Evolutionary conservation across 2,888 invertebrate genomes (phyloP).

Genomic region (Atethmia centrago): DNA sequence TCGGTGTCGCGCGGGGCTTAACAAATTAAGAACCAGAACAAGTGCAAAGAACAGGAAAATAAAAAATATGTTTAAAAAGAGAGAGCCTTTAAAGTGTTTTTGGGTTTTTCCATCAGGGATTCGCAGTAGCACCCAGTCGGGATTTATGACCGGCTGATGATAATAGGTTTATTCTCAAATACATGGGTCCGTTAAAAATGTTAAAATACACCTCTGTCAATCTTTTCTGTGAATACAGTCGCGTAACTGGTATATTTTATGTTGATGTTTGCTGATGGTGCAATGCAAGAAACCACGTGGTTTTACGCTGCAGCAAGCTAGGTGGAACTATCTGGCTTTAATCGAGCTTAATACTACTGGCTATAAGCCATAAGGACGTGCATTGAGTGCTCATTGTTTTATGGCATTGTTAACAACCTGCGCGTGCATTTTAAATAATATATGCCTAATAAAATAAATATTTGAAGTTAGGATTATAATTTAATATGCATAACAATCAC

Average conservation of each 20-base stretch:
- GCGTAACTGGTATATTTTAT: not conserved
- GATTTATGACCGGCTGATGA: not conserved
- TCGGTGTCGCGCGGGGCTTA: too few relatives aligned
- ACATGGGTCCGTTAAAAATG: too few relatives aligned
- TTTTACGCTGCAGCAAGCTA: not conserved
- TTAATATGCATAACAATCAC: not conserved
- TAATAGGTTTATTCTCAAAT: not conserved
- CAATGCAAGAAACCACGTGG: not conserved
- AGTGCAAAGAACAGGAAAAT: too few relatives aligned
- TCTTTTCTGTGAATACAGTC: not conserved
- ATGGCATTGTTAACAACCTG: constrained; percentile 2
- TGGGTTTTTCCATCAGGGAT: not conserved
- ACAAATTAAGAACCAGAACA: too few relatives aligned
- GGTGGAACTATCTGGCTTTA: constrained; percentile 3
- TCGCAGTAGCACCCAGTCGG: not conserved
- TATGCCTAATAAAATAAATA: constrained; percentile 4
- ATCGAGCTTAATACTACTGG: not conserved
- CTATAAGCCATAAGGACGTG: constrained; percentile 16
- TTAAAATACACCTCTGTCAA: not conserved
- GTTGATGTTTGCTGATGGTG: not conserved
- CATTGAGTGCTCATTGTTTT: constrained; percentile 11
- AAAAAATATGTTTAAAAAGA: too few relatives aligned
- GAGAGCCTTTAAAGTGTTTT: too few relatives aligned
- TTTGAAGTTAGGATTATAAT: not conserved
- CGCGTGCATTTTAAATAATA: not conserved